These are phyloP conservation scores for Macrobrachium rosenbergii DNA, from an alignment of 1,140 invertebrate species.

Conservation along the genomic window DNA sequence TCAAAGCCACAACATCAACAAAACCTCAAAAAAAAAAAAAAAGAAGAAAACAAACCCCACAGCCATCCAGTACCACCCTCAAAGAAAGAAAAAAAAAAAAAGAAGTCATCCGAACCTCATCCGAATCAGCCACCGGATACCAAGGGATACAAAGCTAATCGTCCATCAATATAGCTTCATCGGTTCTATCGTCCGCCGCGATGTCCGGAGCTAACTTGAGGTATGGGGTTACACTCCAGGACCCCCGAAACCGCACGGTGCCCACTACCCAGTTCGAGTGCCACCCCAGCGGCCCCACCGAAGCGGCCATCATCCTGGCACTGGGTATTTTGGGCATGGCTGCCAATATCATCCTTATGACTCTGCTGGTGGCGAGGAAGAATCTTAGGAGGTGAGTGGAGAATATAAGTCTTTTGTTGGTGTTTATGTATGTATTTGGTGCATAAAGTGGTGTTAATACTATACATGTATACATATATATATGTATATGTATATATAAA, in stretches of 20 bases:
- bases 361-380: constrained; percentile 74
- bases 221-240: constrained; percentile 41
- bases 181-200: neutral
- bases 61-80: no score
- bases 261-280: constrained; percentile 75
- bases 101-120: neutral
- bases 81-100: neutral
- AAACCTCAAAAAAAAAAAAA: no score
- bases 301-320: constrained; percentile 83
- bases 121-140: neutral
- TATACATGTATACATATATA: neutral
- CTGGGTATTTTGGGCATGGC: constrained; percentile 85
- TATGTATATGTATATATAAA: constrained; percentile 6
- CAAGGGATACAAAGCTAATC: no score
- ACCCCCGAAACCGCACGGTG: constrained; percentile 51
- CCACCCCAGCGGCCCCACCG: constrained; percentile 83
- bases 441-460: neutral
- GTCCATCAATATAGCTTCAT: neutral
- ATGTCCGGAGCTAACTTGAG: constrained; percentile 61
- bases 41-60: no score
- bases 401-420: neutral
- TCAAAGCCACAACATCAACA: no score
- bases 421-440: neutral
- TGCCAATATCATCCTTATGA: constrained; percentile 85
- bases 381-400: constrained; percentile 67